These are phyloP conservation scores for Daubentonia madagascariensis DNA, from an alignment of 2,113 vertebrate species.

Conservation along the genomic window DNA sequence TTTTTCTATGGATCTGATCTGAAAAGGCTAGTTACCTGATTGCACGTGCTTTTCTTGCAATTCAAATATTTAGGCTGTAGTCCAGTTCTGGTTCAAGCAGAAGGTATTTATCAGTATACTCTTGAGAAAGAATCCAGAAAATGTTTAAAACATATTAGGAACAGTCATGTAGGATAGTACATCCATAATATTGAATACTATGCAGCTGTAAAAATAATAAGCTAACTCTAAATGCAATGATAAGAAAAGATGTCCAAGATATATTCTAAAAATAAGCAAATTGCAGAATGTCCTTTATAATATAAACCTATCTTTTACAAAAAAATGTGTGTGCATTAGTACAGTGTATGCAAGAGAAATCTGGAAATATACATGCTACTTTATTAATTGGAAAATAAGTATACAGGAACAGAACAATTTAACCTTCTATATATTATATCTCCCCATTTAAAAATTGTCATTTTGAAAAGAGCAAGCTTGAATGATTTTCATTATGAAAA, in stretches of 20 bases:
- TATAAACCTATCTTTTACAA: neutral
- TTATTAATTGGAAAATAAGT: conserved; percentile 12
- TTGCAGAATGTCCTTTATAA: neutral
- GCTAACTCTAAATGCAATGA: neutral
- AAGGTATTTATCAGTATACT: neutral
- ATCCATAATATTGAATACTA: conserved; percentile 18
- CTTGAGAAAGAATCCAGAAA: neutral
- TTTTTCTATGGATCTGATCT: neutral
- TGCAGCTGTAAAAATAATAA: conserved; percentile 24
- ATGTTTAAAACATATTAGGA: neutral
- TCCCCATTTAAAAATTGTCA: conserved; percentile 1
- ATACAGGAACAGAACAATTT: neutral
- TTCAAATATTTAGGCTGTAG: neutral
- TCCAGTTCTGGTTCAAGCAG: neutral
- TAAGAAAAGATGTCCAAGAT: neutral
- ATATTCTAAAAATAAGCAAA: conserved; percentile 10
- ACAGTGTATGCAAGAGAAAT: neutral
- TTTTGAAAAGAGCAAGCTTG: conserved; percentile 6
- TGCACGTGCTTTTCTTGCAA: neutral
- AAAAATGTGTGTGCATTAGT: neutral
- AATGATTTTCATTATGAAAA: neutral
- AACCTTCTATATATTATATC: neutral
- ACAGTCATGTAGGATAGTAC: neutral
- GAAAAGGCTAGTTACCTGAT: conserved; percentile 5
- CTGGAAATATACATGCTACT: neutral